Conservation (phyloP, 2,797 vertebrate species). For the Parauchenoglanis ngamensis region DNA sequence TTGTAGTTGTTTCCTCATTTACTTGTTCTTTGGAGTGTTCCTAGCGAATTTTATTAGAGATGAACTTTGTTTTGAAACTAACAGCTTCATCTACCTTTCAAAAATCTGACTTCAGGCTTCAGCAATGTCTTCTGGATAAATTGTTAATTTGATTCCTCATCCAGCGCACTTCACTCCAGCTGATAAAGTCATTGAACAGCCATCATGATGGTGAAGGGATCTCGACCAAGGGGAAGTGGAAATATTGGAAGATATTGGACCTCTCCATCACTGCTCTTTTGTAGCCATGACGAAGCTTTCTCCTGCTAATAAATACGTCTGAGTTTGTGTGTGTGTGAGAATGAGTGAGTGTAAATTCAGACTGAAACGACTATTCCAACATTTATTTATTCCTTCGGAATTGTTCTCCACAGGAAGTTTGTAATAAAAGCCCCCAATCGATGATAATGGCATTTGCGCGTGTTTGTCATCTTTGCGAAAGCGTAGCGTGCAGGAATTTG, state of each 20-base stretch:
- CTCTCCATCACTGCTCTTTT: background rate
- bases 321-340: conserved; percentile 42
- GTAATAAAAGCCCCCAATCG: conserved; percentile 83
- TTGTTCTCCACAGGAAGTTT: conserved; percentile 79
- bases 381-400: conserved; percentile 75
- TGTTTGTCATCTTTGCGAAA: conserved; percentile 85
- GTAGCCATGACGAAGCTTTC: conserved; percentile 17
- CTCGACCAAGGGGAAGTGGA: background rate
- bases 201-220: background rate
- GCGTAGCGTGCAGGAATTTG: conserved; percentile 79
- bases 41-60: background rate
- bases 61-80: too few relatives aligned
- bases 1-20: background rate
- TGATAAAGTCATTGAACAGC: background rate
- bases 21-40: background rate
- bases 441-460: conserved; percentile 84
- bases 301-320: background rate
- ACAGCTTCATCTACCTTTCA: background rate
- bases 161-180: background rate
- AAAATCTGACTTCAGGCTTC: background rate
- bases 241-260: background rate
- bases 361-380: conserved; percentile 71
- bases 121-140: background rate
- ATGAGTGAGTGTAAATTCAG: conserved; percentile 66
- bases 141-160: too few relatives aligned